Base-by-base conservation (phyloP, 2,797 vertebrate species). In the Protonibea diacanthus region DNA sequence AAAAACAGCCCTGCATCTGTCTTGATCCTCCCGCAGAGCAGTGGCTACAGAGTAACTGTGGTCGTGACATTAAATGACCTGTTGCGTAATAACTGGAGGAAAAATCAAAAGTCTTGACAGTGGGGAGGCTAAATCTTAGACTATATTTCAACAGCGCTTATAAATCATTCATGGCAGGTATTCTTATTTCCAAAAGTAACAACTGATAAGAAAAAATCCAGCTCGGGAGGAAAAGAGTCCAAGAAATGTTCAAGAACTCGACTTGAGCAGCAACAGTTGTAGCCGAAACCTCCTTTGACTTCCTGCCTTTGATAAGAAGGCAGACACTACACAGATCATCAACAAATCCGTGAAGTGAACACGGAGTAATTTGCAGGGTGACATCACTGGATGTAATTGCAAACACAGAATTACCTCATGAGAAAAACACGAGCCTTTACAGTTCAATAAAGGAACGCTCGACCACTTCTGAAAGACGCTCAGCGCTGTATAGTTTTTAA, bases 391-490 rank as follows among this genome's bases (percentile, higher is more conserved):
- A 68, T 75, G 70, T 87, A 89, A 89, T 21, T 70, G 52, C 62
- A 81, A 91, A 86, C 84, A 74, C 73, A 85, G 79, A 79, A 68
- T 83, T 66, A 82, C 83, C 78, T 91, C 89, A 90, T 29, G 53
- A 52, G 70, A 81, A 69, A 90, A 83, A 65, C 88, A 91, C 75
- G 67, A 47, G 67, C 27, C 68, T 74, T 86, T 71, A 76, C 55
- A 17, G 40, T 65, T 82, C 73, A 83, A 86, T 86, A 85, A 91
- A 91, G 77, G 51, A 71, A 76, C 2, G 33, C 64, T 76, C 44
- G n/a, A 87, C 91, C 88, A 90, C 89, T 87, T 89, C 88, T 90
- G 53, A 91, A 81, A 74, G 40, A 58, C 73, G 63, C 51, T 79
- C 66, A 65, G 3, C 44, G 70, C 12, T 27, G 71, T 53, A 71